A percentile compares a stretch with the other conserved stretches of the same genome.
Evolutionary conservation across 2,797 vertebrate genomes (phyloP).

Genomic region (Gobionotothen gibberifrons): DNA sequence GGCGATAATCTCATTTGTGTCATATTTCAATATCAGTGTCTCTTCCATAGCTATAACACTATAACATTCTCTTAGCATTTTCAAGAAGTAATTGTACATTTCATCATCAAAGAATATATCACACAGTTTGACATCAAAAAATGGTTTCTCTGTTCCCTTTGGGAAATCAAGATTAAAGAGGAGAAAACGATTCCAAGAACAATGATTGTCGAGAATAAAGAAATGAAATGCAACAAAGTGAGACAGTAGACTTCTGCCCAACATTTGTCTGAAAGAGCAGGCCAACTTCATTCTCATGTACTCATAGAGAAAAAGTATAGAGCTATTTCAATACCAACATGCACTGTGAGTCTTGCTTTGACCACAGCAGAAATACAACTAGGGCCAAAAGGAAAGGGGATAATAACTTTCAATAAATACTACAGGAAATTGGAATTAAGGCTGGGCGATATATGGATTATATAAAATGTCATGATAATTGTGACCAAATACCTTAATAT

Average conservation of each 20-base stretch:
- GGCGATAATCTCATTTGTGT: conserved; percentile 20
- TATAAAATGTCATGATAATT: too few relatives aligned
- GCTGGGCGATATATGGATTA: too few relatives aligned
- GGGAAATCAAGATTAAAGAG: conserved; percentile 55
- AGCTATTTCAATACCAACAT: conserved; percentile 10
- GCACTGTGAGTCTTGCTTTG: conserved; percentile 2
- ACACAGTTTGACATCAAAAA: conserved; percentile 54
- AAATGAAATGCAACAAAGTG: conserved; percentile 20
- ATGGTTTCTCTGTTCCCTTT: conserved; percentile 51
- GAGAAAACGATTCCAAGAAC: conserved; percentile 39
- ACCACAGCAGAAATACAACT: conserved; percentile 2
- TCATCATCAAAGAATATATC: conserved; percentile 73
- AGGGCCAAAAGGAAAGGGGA: not conserved
- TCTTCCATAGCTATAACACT: conserved; percentile 26
- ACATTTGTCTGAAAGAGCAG: conserved; percentile 15
- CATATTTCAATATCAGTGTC: conserved; percentile 39
- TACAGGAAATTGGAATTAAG: conserved; percentile 5
- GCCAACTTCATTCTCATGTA: not conserved
- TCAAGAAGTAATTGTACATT: conserved; percentile 70
- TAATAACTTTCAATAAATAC: conserved; percentile 12
- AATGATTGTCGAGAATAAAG: conserved; percentile 26
- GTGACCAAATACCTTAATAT: too few relatives aligned
- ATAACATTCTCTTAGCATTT: conserved; percentile 51
- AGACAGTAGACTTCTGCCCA: not conserved
- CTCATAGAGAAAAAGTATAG: not conserved